Percentiles rank a stretch among this genome's conserved stretches.
Conservation (phyloP, 2,113 vertebrate species). For the Catharus bicknelli region DNA sequence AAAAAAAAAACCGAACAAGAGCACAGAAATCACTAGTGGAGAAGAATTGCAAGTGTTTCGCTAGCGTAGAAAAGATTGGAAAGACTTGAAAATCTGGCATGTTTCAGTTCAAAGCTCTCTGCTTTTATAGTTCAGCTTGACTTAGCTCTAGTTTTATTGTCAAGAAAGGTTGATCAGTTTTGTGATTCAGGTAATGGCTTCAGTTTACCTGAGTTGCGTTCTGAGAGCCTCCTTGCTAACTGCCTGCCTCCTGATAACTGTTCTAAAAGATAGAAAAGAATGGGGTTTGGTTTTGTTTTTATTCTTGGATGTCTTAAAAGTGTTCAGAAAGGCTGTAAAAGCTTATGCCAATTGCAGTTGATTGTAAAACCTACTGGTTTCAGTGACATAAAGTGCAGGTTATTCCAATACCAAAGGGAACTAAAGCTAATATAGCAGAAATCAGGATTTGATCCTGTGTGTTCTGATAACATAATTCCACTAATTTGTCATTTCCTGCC, state of each 20-base stretch:
- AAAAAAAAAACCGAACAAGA: neutral
- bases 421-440: neutral
- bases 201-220: neutral
- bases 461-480: conserved; percentile 10
- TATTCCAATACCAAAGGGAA: neutral
- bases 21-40: neutral
- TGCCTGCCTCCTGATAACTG: neutral
- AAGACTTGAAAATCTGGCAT: neutral
- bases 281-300: neutral
- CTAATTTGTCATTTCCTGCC: conserved; percentile 10
- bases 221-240: neutral
- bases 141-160: neutral
- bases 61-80: neutral
- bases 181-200: neutral
- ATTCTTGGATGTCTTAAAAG: neutral
- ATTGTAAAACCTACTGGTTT: neutral
- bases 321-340: neutral
- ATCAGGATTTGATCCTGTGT: neutral
- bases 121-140: neutral
- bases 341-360: neutral
- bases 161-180: neutral
- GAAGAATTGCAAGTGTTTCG: neutral
- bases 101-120: neutral
- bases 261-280: neutral
- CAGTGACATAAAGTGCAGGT: neutral